phyloP scores from a whole-genome alignment of 2,113 vertebrate genomes.

The Eclectus roratus region DNA sequence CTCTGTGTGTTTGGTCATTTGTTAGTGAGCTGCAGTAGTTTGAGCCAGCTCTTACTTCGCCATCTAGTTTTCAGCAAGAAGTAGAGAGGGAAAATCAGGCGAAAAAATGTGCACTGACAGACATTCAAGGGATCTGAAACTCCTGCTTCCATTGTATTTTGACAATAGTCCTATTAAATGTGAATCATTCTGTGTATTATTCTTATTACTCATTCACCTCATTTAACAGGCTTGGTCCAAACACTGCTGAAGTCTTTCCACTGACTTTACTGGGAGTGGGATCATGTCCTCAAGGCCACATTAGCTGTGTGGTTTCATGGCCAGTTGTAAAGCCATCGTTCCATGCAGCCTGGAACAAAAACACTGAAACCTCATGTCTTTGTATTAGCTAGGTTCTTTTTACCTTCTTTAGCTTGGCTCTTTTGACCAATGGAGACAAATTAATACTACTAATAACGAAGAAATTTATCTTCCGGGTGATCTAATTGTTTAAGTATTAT shows the following conservation, averaged over 20 bases:
- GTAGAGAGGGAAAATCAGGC: background rate
- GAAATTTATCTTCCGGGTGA: background rate
- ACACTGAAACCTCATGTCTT: background rate
- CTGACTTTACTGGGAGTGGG: background rate
- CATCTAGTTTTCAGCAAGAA: background rate
- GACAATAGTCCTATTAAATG: constrained; percentile 42
- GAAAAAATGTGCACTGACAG: background rate
- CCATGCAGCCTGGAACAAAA: background rate
- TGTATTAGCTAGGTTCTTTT: background rate
- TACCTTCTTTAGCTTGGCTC: background rate
- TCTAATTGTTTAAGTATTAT: background rate
- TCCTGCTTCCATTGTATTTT: constrained; percentile 10
- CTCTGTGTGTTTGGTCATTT: background rate
- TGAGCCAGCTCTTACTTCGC: background rate
- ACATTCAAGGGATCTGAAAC: background rate
- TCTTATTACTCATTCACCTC: constrained; percentile 46
- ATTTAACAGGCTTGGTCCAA: background rate
- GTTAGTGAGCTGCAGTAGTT: background rate
- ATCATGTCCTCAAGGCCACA: background rate
- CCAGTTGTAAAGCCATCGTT: background rate
- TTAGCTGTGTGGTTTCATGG: background rate
- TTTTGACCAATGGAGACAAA: background rate
- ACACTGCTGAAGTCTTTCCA: constrained; percentile 18
- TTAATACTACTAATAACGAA: background rate
- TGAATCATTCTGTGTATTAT: constrained; percentile 42